Evolutionary conservation across 1,140 invertebrate genomes (phyloP), one percentile per base, ranked within the genome.

Genomic region (Diachasmimorpha longicaudata): DNA sequence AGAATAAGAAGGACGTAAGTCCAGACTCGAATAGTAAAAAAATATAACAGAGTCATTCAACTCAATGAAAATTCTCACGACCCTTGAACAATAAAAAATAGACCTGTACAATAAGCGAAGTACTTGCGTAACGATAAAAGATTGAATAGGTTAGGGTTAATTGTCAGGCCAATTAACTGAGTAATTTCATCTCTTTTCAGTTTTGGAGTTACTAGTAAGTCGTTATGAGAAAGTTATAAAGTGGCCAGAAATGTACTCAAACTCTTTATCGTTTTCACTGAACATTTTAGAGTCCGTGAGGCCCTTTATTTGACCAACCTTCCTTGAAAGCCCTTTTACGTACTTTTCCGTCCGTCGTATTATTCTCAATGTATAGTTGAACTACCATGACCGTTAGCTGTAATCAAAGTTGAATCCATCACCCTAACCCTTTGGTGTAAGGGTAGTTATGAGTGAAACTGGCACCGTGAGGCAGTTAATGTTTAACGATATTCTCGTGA

Each of bases 221-320:
- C 87, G 87, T 87, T 86, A 84, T 87, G 85, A 88, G 83, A 86
- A 70, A 85, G 85, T 86, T 87, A 85, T 85, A 85, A 85, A 81
- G 79, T 80, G 44, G 37, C 44, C 36, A 48, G 66, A 44, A 63
- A 69, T 69, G 11, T 23, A 78, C 76, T 76, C 77, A 44, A 39
- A 67, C 42, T 68, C 25, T 52, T 55, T 1, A 16, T 77, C 77
- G 23, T 23, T 77, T 52, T 77, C 80, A 80, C 79, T 79, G 2
- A 75, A 73, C 83, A 83, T 84, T 85, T 83, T 84, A 85, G 39
- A 52, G 19, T 52, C 48, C n/a, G 48, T 52, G 19, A 52, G 48
- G 85, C 81, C 81, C 80, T 83, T 19, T 25, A 63, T 63, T 63
- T 63, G 58, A 63, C 58, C 21, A 4, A 23, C 58, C 23, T 21